phyloP scores from a whole-genome alignment of 2,113 vertebrate genomes.

The Mirza zaza region DNA sequence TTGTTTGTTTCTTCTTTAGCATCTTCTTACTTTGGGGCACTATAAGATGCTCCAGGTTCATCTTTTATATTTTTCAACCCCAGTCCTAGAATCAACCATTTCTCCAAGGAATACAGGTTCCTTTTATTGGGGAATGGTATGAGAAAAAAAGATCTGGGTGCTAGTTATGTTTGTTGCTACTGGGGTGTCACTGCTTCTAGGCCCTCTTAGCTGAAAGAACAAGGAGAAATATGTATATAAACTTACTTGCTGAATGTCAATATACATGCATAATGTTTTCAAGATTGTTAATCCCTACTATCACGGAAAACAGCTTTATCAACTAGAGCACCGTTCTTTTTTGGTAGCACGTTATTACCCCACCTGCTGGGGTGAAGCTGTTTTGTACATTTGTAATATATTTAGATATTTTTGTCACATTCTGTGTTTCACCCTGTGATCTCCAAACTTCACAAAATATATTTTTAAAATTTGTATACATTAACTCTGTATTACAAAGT shows the following conservation, averaged over 20 bases:
- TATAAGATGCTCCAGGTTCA: not conserved
- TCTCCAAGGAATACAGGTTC: not conserved
- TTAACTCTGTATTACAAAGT: not conserved
- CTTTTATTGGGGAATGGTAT: not conserved
- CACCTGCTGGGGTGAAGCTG: not conserved
- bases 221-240: not conserved
- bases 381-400: not conserved
- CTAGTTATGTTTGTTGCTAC: not conserved
- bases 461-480: not conserved
- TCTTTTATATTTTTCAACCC: not conserved
- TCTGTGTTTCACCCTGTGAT: not conserved
- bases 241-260: not conserved
- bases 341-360: not conserved
- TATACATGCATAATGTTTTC: not conserved
- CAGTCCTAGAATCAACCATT: not conserved
- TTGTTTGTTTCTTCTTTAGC: not conserved
- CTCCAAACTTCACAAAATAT: not conserved
- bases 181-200: not conserved
- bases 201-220: not conserved
- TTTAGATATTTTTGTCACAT: not conserved
- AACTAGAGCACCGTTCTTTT: not conserved
- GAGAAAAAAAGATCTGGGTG: not conserved
- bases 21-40: not conserved
- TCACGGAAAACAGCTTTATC: not conserved
- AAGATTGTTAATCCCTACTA: not conserved